Base-by-base conservation (phyloP, 92 coral and sea anemone species). In the Phenganax subtilis region DNA sequence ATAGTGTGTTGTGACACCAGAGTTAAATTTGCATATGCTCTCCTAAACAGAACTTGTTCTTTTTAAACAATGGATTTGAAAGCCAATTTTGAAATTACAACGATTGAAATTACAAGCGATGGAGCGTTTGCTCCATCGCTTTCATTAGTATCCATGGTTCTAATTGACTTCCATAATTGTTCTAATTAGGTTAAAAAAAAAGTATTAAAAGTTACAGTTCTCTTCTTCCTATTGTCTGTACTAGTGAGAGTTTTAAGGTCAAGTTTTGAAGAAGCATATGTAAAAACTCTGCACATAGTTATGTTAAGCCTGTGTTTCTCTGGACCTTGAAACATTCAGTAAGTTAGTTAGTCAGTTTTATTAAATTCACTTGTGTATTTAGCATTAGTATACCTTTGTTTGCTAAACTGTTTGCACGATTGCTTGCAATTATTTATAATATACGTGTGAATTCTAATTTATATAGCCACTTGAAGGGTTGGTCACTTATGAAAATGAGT, bases 391-490 rank as follows among this genome's bases (percentile, higher is more conserved):
- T 68, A 30, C 11, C 16, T 3, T 0, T 64, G 70, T 64, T 64
- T 64, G 70, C 30, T 7, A 62, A 62, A 62, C 9, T 67, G 72
- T 67, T 67, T 67, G 72, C 68, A 62, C 14, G 68, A 8, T 61
- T 61, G 67, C 72, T 27, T 66, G 72, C 10, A 16, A 30, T 68
- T 68, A 68, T 68, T 68, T 68, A 68, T 68, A 53, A 68, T 37
- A 29, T 68, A 68, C 53, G 53, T 68, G 73, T 68, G 73, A 68
- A 68, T 12, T 10, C 73, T 68, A 68, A 68, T 68, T 68, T 68
- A 68, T 68, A 68, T 68, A 68, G 54, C 30, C 73, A 68, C 12
- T 30, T 68, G 53, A 68, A 30, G 73, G 54, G 53, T 68, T n/a
- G 15, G 14, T 53, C 47, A 17, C 31, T 30, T 37, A 5, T 2